Evolutionary conservation across 2,797 vertebrate genomes (phyloP).

Genomic region (Enteromius argenteus): DNA sequence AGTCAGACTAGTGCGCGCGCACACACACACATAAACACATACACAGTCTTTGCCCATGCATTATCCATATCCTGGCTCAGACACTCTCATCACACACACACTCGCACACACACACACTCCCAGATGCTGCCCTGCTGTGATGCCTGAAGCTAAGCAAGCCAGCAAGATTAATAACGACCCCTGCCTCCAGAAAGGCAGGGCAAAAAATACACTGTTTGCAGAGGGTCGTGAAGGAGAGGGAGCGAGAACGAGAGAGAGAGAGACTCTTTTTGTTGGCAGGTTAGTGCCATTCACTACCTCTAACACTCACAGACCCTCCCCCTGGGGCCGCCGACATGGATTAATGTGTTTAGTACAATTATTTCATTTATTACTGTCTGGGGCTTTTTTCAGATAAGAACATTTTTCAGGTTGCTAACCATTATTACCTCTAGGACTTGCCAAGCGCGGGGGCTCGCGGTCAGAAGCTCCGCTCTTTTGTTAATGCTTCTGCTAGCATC

Average conservation of each 20-base stretch:
- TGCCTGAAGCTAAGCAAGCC: slow-evolving; percentile 81
- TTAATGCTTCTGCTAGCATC: slow-evolving; percentile 63
- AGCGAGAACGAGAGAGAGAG: slow-evolving; percentile 58
- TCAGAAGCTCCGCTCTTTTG: slow-evolving; percentile 65
- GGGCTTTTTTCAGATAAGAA: slow-evolving; percentile 81
- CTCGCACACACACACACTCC: slow-evolving; percentile 62
- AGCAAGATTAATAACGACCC: slow-evolving; percentile 85
- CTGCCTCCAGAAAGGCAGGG: slow-evolving; percentile 79
- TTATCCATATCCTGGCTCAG: slow-evolving; percentile 59
- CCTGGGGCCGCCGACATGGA: slow-evolving; percentile 66
- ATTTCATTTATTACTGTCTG: slow-evolving; percentile 84
- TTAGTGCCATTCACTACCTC: slow-evolving; percentile 70
- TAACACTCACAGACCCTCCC: slow-evolving; percentile 60
- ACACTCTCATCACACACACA: slow-evolving; percentile 48
- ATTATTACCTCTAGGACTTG: slow-evolving; percentile 78
- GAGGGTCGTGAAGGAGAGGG: slow-evolving; percentile 63
- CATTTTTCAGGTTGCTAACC: slow-evolving; percentile 85
- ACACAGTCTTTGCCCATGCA: slow-evolving; percentile 50
- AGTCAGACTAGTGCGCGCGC: slow-evolving; percentile 31
- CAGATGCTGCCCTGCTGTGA: slow-evolving; percentile 77
- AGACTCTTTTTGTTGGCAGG: slow-evolving; percentile 68
- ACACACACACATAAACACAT: slow-evolving; percentile 31
- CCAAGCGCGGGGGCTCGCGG: slow-evolving; percentile 58
- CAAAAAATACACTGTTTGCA: slow-evolving; percentile 83
- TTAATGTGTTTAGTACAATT: slow-evolving; percentile 81